These are phyloP conservation scores for Scolopax rusticola DNA, from an alignment of 2,797 vertebrate species.

Conservation along the genomic window DNA sequence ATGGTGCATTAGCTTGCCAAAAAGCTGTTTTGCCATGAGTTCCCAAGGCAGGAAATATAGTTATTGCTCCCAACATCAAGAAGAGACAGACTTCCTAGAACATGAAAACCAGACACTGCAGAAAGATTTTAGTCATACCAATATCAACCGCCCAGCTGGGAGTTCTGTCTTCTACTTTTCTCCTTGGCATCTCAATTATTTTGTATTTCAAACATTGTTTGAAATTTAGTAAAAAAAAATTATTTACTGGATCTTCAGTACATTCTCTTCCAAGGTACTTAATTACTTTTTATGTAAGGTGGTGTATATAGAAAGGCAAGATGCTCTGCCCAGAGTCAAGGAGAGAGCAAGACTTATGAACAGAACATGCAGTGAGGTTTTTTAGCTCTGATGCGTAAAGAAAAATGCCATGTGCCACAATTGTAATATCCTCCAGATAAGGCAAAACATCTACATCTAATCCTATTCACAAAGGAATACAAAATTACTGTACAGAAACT, in stretches of 20 bases:
- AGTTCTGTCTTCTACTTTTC: neutral
- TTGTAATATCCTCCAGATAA: neutral
- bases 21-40: neutral
- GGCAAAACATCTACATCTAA: neutral
- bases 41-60: neutral
- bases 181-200: neutral
- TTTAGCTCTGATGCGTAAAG: neutral
- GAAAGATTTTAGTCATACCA: neutral
- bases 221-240: neutral
- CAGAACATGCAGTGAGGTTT: neutral
- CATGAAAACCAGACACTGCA: fast-evolving
- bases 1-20: neutral
- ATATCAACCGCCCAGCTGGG: neutral
- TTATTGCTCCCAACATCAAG: neutral
- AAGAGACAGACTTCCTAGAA: neutral
- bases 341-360: neutral
- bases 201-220: neutral
- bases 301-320: neutral
- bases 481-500: neutral
- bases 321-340: neutral
- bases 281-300: neutral
- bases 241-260: neutral
- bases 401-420: neutral
- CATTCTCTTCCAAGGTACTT: neutral
- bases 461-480: neutral